These are phyloP conservation scores for Amaurobius ferox DNA, from an alignment of 2,888 invertebrate genomes.

Conservation along the genomic window DNA sequence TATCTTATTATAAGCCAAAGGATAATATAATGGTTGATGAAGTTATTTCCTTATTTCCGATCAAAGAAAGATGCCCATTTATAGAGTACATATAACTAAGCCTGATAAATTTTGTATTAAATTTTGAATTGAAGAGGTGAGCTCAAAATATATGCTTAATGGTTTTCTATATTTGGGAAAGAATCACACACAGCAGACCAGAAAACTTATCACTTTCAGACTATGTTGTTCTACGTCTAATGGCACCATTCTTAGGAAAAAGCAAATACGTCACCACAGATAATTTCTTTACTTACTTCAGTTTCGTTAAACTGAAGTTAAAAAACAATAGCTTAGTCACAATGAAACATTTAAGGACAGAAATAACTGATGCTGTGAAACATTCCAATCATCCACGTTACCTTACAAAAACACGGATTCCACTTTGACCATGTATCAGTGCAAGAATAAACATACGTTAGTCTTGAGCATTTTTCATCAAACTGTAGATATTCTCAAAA, in stretches of 20 bases:
- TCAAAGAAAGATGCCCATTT: background rate
- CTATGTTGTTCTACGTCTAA: background rate
- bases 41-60: background rate
- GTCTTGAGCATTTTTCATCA: background rate
- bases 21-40: background rate
- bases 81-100: background rate
- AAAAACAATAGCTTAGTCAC: background rate
- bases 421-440: background rate
- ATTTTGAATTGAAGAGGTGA: background rate
- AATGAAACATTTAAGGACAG: background rate
- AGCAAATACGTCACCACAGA: background rate
- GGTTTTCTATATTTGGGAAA: background rate
- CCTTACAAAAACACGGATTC: background rate
- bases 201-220: background rate
- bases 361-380: background rate
- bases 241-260: background rate
- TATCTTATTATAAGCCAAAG: background rate
- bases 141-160: background rate
- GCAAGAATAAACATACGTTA: background rate
- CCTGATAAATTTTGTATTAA: constrained; percentile 8
- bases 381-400: background rate
- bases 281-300: background rate
- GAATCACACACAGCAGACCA: background rate
- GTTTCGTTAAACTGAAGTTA: background rate
- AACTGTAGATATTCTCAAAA: background rate